phyloP scores from a whole-genome alignment of 2,113 vertebrate genomes.

The Pygoscelis adeliae region DNA sequence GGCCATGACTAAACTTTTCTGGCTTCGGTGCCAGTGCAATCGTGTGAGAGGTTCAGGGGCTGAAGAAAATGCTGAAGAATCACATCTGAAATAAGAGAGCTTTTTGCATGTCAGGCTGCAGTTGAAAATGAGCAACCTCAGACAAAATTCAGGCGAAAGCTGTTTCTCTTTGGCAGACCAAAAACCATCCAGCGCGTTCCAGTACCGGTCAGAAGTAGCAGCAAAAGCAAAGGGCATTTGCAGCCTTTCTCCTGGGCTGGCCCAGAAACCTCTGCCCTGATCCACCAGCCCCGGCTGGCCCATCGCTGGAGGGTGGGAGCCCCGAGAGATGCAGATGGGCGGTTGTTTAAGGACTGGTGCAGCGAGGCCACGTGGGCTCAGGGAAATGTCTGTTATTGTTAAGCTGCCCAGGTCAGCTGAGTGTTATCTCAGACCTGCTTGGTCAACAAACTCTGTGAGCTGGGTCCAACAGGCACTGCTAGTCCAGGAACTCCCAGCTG shows the following conservation, averaged over 20 bases:
- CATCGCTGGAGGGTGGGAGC: rapidly evolving
- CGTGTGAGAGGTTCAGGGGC: background rate
- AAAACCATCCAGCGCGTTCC: background rate
- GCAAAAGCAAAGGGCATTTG: background rate
- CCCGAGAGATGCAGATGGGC: background rate
- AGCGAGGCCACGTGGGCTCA: rapidly evolving
- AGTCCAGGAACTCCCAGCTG: background rate
- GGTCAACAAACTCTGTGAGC: background rate
- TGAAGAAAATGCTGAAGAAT: background rate
- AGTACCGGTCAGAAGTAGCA: background rate
- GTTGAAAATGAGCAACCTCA: background rate
- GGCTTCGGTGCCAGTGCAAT: background rate
- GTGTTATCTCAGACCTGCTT: background rate
- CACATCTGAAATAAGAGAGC: background rate
- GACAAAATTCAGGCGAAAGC: background rate
- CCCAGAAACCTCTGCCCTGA: background rate
- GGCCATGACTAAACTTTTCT: conserved; percentile 40
- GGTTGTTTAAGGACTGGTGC: background rate
- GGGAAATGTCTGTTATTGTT: background rate
- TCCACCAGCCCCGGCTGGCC: background rate
- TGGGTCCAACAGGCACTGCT: background rate
- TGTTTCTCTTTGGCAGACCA: background rate
- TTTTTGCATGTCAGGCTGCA: background rate
- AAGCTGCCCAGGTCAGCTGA: background rate
- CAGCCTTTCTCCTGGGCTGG: background rate